Conservation (phyloP, 2,888 invertebrate genomes). For the Dryococelus australis region DNA sequence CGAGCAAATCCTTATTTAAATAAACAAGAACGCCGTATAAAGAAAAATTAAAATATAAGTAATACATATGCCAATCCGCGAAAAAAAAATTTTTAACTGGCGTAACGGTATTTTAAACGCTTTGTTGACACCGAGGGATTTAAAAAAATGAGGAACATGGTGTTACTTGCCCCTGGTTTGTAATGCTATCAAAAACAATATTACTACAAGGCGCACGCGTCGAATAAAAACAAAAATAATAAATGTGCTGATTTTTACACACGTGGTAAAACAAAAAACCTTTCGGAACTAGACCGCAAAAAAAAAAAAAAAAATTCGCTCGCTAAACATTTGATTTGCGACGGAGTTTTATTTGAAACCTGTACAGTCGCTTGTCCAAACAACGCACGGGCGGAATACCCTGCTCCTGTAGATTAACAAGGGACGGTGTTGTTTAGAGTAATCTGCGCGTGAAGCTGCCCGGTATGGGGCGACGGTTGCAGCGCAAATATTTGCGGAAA, state of each 20-base stretch:
- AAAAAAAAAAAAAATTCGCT: not conserved
- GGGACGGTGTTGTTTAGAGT: conserved; percentile 6
- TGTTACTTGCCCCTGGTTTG: too few species aligned
- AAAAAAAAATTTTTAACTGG: too few species aligned
- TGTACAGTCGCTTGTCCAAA: not conserved
- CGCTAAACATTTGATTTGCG: not conserved
- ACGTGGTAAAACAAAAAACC: not conserved
- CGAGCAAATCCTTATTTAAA: too few species aligned
- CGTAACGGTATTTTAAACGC: too few species aligned
- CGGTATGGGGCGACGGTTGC: not conserved
- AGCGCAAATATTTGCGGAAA: not conserved
- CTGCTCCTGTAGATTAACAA: not conserved
- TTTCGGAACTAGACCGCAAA: not conserved
- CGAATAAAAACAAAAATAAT: too few species aligned
- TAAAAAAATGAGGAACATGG: too few species aligned
- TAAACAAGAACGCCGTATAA: too few species aligned
- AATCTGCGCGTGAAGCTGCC: not conserved
- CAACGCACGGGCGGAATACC: not conserved
- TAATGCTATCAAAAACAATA: too few species aligned
- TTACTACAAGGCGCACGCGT: too few species aligned
- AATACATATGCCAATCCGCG: too few species aligned
- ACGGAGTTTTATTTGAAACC: conserved; percentile 16
- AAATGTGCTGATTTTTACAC: not conserved
- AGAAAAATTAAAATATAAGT: too few species aligned
- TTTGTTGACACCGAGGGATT: too few species aligned